Percentiles rank a stretch among this genome's conserved stretches.
Evolutionary conservation across 2,888 invertebrate genomes (phyloP).

Genomic region (Eupithecia centaureata): DNA sequence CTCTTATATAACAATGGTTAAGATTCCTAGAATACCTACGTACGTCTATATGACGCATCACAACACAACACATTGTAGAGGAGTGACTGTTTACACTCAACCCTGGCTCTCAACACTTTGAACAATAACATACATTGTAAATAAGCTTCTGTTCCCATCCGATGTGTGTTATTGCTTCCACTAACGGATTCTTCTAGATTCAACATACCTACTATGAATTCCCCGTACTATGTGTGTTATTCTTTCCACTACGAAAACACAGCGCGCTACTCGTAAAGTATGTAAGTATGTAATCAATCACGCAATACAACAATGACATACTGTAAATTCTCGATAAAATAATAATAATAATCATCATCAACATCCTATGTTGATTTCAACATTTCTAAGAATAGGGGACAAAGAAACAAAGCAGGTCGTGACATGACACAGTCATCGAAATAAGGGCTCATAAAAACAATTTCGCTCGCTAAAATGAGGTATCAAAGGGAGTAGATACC

Average conservation of each 20-base stretch:
- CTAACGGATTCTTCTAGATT: slow-evolving; percentile 40
- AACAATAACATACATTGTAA: slow-evolving; percentile 68
- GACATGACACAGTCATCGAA: slow-evolving; percentile 21
- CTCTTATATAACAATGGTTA: slow-evolving; percentile 48
- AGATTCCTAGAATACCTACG: slow-evolving; percentile 58
- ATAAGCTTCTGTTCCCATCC: slow-evolving; percentile 63
- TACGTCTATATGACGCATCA: slow-evolving; percentile 61
- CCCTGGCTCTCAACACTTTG: slow-evolving; percentile 47
- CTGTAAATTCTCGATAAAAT: background rate
- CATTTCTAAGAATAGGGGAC: background rate
- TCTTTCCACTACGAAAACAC: background rate
- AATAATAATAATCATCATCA: background rate
- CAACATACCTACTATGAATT: slow-evolving; percentile 45
- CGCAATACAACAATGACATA: background rate
- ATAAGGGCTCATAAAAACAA: slow-evolving; percentile 26
- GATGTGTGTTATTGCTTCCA: slow-evolving; percentile 60
- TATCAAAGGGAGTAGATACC: slow-evolving; percentile 51
- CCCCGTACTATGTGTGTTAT: background rate
- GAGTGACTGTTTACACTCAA: slow-evolving; percentile 65
- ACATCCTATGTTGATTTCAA: background rate
- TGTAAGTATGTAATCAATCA: no score
- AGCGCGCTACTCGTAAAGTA: background rate
- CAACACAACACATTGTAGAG: slow-evolving; percentile 56
- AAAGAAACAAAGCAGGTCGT: background rate
- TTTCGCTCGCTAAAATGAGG: slow-evolving; percentile 35